Evolutionary conservation across 2,113 vertebrate genomes (phyloP).

Genomic region (Lontra canadensis): DNA sequence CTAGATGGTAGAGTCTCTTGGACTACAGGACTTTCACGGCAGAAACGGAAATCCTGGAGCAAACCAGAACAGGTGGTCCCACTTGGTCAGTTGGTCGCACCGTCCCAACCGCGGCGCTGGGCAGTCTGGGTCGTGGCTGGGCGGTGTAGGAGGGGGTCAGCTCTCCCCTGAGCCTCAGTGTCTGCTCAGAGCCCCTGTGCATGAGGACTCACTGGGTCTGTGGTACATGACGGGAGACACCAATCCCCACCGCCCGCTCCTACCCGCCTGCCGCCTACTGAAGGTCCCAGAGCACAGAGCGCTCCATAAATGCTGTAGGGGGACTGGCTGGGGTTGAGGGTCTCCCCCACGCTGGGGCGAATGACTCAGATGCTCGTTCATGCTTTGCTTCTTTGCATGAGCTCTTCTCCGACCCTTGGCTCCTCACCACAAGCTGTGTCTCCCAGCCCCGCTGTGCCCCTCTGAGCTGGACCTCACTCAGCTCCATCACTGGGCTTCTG

Average conservation of each 20-base stretch:
- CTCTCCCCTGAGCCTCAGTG: not conserved
- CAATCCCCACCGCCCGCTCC: too few relatives aligned
- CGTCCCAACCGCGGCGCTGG: accelerated
- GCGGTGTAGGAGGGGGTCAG: accelerated
- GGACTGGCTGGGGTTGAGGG: not conserved
- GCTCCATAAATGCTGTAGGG: accelerated
- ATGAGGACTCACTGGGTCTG: too few relatives aligned
- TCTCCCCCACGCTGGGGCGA: accelerated
- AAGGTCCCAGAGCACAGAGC: not conserved
- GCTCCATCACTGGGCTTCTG: not conserved
- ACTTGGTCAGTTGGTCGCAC: not conserved
- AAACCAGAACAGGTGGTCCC: not conserved
- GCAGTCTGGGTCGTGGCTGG: accelerated
- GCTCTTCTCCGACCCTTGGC: not conserved
- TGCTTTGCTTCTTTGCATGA: not conserved
- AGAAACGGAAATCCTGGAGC: not conserved
- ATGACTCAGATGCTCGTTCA: not conserved
- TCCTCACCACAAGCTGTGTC: too few relatives aligned
- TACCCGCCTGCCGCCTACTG: not conserved
- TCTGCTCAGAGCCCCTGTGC: not conserved
- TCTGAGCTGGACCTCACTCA: not conserved
- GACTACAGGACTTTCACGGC: not conserved
- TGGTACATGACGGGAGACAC: not conserved
- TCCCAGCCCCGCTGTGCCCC: not conserved
- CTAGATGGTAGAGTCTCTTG: not conserved